Conservation (phyloP, 2,113 vertebrate species). For the Peromyscus californicus region DNA sequence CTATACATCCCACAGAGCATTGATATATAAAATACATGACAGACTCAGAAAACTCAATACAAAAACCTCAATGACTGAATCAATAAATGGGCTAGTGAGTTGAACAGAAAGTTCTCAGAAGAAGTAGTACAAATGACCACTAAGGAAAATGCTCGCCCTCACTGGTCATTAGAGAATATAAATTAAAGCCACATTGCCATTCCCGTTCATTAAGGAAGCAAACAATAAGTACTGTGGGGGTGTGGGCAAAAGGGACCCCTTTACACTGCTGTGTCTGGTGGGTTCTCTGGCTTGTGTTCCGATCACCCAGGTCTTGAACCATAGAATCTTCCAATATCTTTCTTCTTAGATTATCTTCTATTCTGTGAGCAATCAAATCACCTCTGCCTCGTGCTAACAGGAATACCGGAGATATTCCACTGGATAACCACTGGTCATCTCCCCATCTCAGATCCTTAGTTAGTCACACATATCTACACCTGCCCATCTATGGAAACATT, state of each 20-base stretch:
- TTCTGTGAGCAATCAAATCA: background rate
- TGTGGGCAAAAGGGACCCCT: no score
- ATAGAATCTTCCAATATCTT: background rate
- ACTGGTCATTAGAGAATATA: background rate
- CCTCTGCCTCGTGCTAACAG: background rate
- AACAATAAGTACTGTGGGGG: background rate
- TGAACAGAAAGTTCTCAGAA: background rate
- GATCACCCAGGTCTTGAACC: background rate
- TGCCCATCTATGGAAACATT: background rate
- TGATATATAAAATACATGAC: background rate
- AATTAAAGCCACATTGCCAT: background rate
- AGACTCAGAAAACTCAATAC: background rate
- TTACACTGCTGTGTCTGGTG: background rate
- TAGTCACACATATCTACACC: background rate
- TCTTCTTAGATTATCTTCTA: background rate
- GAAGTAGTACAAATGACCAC: no score
- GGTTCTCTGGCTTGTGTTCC: background rate
- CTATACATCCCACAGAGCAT: background rate
- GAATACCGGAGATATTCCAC: background rate
- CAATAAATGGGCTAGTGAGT: background rate
- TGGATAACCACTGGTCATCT: no score
- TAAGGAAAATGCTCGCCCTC: background rate
- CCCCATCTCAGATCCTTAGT: background rate
- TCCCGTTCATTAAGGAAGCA: background rate
- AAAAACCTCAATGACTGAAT: background rate